phyloP scores from a whole-genome alignment of 2,888 invertebrate species.

The Catocala nupta region DNA sequence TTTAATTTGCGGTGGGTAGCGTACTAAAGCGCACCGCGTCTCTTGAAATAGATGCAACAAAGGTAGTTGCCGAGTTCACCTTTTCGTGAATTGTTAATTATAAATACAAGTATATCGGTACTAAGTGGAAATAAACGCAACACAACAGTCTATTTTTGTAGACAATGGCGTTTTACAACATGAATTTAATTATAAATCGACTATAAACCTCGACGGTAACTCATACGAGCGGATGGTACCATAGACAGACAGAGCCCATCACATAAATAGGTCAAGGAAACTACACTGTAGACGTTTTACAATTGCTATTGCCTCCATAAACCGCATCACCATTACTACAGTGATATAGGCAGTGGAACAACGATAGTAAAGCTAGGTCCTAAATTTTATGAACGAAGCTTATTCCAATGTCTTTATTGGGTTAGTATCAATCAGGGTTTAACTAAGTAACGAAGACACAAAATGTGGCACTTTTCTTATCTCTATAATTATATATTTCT shows the following conservation, averaged over 20 bases:
- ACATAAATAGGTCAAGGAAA: slow-evolving; percentile 69
- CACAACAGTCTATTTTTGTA: too few relatives aligned
- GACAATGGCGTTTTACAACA: too few relatives aligned
- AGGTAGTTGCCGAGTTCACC: too few relatives aligned
- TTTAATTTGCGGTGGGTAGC: too few relatives aligned
- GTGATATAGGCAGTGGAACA: background rate
- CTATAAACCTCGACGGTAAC: slow-evolving; percentile 2
- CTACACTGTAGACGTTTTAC: slow-evolving; percentile 44
- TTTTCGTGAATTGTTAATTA: too few relatives aligned
- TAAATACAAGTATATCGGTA: too few relatives aligned
- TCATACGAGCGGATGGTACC: slow-evolving; percentile 21
- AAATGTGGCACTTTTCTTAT: too few relatives aligned
- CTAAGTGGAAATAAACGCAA: too few relatives aligned
- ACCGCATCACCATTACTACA: slow-evolving; percentile 9
- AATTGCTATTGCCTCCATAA: slow-evolving; percentile 22
- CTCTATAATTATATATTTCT: too few relatives aligned
- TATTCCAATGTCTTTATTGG: background rate
- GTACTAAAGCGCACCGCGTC: too few relatives aligned
- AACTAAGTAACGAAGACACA: background rate
- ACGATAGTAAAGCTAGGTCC: background rate
- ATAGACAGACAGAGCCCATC: slow-evolving; percentile 33
- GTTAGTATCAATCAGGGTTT: slow-evolving; percentile 10
- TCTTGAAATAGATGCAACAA: too few relatives aligned
- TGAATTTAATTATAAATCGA: background rate
- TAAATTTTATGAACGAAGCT: background rate